Evolutionary conservation across 2,113 vertebrate genomes (phyloP).

Genomic region (Amblyornis subalaris): DNA sequence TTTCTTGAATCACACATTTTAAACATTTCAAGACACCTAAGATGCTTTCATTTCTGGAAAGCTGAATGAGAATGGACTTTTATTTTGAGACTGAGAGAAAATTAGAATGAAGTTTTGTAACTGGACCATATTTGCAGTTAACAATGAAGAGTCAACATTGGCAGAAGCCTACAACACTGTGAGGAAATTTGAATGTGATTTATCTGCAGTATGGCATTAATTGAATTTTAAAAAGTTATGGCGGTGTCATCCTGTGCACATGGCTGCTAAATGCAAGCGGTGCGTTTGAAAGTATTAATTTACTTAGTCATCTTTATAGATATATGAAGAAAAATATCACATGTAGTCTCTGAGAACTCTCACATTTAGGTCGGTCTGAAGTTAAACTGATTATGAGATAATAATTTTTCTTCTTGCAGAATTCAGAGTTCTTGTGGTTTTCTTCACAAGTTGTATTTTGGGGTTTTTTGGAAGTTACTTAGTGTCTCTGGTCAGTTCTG

Average conservation of each 20-base stretch:
- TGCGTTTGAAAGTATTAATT: not conserved
- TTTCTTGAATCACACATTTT: not conserved
- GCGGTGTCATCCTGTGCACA: not conserved
- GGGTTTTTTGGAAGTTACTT: not conserved
- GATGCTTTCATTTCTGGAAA: not conserved
- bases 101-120: not conserved
- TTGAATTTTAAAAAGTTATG: not conserved
- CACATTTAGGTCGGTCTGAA: not conserved
- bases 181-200: not conserved
- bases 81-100: not conserved
- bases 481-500: not conserved
- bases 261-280: not conserved
- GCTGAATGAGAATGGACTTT: not conserved
- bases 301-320: not conserved
- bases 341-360: not conserved
- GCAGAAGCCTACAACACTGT: not conserved
- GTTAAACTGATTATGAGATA: not conserved
- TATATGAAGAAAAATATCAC: not conserved
- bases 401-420: not conserved
- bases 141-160: not conserved
- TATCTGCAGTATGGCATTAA: not conserved
- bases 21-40: not conserved
- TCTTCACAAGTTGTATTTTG: not conserved
- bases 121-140: not conserved
- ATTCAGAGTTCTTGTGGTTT: not conserved